phyloP scores from a whole-genome alignment of 2,888 invertebrate species.

The Sthenelais limicola region DNA sequence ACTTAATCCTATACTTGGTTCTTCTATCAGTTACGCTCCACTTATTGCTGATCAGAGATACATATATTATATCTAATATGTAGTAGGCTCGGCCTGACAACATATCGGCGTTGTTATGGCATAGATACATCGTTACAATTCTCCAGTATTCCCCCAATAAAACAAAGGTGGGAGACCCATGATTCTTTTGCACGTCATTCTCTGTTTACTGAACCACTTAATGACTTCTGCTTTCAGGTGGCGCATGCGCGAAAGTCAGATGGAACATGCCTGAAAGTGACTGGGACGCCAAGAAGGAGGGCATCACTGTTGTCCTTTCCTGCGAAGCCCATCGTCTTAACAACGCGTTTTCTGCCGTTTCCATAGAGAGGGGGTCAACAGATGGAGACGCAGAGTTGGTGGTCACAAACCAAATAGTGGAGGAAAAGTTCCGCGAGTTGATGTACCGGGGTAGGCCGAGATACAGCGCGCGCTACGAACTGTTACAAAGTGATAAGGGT shows the following conservation, averaged over 20 bases:
- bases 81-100: too few relatives aligned
- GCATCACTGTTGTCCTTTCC: not conserved
- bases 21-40: too few relatives aligned
- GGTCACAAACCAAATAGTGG: constrained; percentile 12
- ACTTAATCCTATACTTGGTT: too few relatives aligned
- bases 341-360: constrained; percentile 8
- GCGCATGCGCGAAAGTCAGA: not conserved
- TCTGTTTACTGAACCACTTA: too few relatives aligned
- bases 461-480: constrained; percentile 16
- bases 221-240: too few relatives aligned
- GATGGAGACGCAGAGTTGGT: not conserved
- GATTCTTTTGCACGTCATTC: too few relatives aligned
- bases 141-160: too few relatives aligned
- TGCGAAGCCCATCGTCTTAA: constrained; percentile 6
- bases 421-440: constrained; percentile 4
- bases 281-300: not conserved
- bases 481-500: not conserved
- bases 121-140: too few relatives aligned
- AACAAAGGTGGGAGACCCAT: too few relatives aligned
- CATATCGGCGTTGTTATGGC: too few relatives aligned
- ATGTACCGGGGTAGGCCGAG: not conserved
- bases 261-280: constrained; percentile 5
- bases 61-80: too few relatives aligned
- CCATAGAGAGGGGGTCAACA: constrained; percentile 10
- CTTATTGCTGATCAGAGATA: too few relatives aligned